Percentiles rank a stretch among this genome's conserved stretches.
phyloP scores from a whole-genome alignment of 2,797 vertebrate species.

The Sphenopsis melanotis region DNA sequence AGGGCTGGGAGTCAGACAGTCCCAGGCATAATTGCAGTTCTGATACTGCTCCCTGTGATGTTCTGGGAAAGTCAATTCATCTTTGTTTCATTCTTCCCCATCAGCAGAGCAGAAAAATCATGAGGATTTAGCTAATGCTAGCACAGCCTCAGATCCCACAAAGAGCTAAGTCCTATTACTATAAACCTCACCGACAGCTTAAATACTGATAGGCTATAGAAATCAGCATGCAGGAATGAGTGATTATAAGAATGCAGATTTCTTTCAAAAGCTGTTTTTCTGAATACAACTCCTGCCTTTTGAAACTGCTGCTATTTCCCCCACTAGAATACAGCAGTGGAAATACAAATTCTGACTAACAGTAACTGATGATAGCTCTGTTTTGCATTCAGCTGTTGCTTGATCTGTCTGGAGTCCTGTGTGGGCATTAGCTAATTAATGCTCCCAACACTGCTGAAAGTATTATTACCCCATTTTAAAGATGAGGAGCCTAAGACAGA shows the following conservation, averaged over 20 bases:
- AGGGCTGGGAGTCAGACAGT: neutral
- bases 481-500: constrained; percentile 12
- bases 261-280: neutral
- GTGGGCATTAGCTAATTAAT: constrained; percentile 55
- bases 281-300: neutral
- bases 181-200: neutral
- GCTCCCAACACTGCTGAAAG: neutral
- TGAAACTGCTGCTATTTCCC: neutral
- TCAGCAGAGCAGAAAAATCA: neutral
- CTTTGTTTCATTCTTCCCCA: neutral
- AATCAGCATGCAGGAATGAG: neutral
- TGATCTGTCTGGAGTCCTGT: constrained; percentile 44
- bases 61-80: neutral
- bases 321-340: neutral
- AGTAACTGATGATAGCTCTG: constrained; percentile 35
- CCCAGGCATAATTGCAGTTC: neutral
- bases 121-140: neutral
- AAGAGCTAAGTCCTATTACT: neutral
- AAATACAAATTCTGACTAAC: constrained; percentile 59
- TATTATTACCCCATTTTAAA: constrained; percentile 41
- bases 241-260: neutral
- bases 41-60: neutral
- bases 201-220: constrained; percentile 16
- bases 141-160: neutral
- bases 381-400: constrained; percentile 18